Conservation (phyloP, 37 sponge, comb jelly and placozoan species). For the Mnemiopsis leidyi region DNA sequence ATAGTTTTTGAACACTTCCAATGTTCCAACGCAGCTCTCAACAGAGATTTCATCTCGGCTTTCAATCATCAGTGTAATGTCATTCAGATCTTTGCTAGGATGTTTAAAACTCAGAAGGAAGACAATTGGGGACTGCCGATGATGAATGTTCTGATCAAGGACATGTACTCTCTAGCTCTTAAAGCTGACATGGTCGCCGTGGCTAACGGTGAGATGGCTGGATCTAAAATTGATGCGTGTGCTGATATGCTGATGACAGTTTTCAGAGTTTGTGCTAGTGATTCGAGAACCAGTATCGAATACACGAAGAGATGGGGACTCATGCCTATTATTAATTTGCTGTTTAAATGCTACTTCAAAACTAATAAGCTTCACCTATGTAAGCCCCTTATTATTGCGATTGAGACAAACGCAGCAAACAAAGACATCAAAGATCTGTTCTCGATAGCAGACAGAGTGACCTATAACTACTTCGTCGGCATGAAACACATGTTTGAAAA, state of each 20-base stretch:
- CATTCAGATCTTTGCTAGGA: slow-evolving; percentile 17
- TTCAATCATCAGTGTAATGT: slow-evolving; percentile 52
- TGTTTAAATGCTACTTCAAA: slow-evolving; percentile 96
- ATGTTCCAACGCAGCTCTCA: slow-evolving; percentile 10
- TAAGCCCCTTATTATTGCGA: slow-evolving; percentile 90
- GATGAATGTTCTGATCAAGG: slow-evolving; percentile 59
- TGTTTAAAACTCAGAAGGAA: slow-evolving; percentile 64
- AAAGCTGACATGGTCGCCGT: slow-evolving; percentile 61
- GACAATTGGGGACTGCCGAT: slow-evolving; percentile 60
- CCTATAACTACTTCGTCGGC: slow-evolving; percentile 91
- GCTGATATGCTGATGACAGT: slow-evolving; percentile 89
- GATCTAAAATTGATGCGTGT: slow-evolving; percentile 52
- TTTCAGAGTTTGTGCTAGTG: slow-evolving; percentile 89
- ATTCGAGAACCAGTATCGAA: slow-evolving; percentile 66
- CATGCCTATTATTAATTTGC: slow-evolving; percentile 81
- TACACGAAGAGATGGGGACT: slow-evolving; percentile 73
- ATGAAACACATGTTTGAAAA: slow-evolving; percentile 94
- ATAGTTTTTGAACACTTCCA: slow-evolving; percentile 39
- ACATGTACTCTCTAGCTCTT: neutral
- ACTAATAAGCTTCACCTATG: slow-evolving; percentile 64
- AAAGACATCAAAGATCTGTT: slow-evolving; percentile 77
- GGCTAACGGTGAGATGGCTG: slow-evolving; percentile 27
- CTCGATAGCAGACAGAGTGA: slow-evolving; percentile 76
- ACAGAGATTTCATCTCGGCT: neutral
- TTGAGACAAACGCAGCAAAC: slow-evolving; percentile 73